phyloP scores from a whole-genome alignment of 2,797 vertebrate species.

The Decapterus maruadsi region DNA sequence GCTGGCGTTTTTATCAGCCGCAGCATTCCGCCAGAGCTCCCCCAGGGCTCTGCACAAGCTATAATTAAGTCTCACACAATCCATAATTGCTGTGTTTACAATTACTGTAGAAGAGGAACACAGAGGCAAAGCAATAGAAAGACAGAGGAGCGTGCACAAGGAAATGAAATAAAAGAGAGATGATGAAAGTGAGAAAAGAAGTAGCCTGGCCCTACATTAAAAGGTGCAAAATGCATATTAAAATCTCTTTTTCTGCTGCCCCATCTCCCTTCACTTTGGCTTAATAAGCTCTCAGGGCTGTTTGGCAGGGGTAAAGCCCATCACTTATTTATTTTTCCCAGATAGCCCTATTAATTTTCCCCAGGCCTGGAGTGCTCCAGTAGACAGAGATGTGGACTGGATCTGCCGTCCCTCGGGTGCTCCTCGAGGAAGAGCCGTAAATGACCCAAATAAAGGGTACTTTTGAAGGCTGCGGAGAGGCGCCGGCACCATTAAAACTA shows the following conservation, averaged over 20 bases:
- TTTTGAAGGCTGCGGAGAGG: conserved; percentile 87
- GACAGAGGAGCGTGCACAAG: conserved; percentile 57
- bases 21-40: conserved; percentile 85
- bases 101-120: conserved; percentile 81
- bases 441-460: conserved; percentile 91
- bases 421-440: conserved; percentile 89
- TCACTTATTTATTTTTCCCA: conserved; percentile 91
- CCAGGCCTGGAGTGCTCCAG: conserved; percentile 82
- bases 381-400: conserved; percentile 84
- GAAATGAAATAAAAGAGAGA: conserved; percentile 62
- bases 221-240: conserved; percentile 86
- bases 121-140: conserved; percentile 70
- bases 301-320: conserved; percentile 87
- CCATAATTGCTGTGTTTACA: conserved; percentile 92
- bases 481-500: conserved; percentile 89
- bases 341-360: conserved; percentile 91
- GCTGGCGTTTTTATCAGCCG: conserved; percentile 86
- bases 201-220: conserved; percentile 70
- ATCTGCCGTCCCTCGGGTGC: conserved; percentile 85
- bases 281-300: conserved; percentile 88
- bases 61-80: conserved; percentile 91
- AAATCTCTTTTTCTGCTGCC: conserved; percentile 74
- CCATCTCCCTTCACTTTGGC: conserved; percentile 73
- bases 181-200: conserved; percentile 58
- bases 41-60: conserved; percentile 83